A percentile compares a stretch with the other conserved stretches of the same genome.
Evolutionary conservation across 2,113 vertebrate genomes (phyloP).

Genomic region (Peromyscus californicus): DNA sequence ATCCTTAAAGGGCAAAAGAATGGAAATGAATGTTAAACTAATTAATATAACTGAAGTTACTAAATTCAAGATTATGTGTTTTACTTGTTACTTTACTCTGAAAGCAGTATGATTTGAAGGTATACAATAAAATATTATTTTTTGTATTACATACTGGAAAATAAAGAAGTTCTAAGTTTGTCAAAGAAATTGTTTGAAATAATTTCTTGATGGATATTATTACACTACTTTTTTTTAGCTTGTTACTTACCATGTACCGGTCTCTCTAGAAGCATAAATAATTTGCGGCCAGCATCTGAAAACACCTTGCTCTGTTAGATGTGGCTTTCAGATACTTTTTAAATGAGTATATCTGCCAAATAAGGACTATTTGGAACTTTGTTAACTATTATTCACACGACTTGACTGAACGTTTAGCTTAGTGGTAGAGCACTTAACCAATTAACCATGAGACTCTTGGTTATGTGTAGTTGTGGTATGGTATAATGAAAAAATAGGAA

Average conservation of each 20-base stretch:
- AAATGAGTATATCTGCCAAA: not conserved
- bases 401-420: too few relatives aligned
- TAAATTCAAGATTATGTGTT: not conserved
- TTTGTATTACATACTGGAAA: not conserved
- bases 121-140: not conserved
- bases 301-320: not conserved
- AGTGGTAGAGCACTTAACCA: not conserved
- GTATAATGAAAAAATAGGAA: not conserved
- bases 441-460: too few relatives aligned
- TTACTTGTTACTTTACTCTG: not conserved
- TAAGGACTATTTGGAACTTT: not conserved
- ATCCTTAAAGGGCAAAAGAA: conserved; percentile 4
- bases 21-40: conserved; percentile 19
- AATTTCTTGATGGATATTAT: not conserved
- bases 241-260: not conserved
- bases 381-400: not conserved
- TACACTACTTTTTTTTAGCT: not conserved
- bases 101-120: not conserved
- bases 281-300: not conserved
- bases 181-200: not conserved
- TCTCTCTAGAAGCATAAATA: not conserved
- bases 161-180: not conserved
- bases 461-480: not conserved
- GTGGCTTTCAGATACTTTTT: not conserved
- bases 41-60: conserved; percentile 14